phyloP scores from a whole-genome alignment of 2,888 invertebrate genomes.

The Bellardia pandia region DNA sequence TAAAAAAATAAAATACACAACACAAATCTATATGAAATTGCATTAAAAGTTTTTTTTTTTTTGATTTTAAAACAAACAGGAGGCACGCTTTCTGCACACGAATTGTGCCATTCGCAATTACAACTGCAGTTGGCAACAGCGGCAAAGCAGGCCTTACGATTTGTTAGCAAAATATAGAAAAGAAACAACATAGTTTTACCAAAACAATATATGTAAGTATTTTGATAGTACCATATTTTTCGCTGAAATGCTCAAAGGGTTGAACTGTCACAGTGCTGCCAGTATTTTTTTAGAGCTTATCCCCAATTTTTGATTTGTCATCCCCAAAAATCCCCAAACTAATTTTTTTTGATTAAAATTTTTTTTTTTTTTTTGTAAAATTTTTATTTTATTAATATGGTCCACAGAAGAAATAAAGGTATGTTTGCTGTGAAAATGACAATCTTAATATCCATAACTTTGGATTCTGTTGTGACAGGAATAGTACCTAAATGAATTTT shows the following conservation, averaged over 20 bases:
- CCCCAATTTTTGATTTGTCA: too few species aligned
- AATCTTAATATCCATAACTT: too few species aligned
- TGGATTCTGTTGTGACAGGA: too few species aligned
- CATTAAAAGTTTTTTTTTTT: constrained; percentile 21
- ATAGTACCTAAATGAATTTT: too few species aligned
- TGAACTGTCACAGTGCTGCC: too few species aligned
- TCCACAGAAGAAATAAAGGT: too few species aligned
- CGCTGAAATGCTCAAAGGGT: constrained; percentile 33
- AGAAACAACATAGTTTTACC: background rate
- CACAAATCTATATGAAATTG: constrained; percentile 22
- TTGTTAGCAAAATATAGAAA: background rate
- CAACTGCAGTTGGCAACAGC: constrained; percentile 10
- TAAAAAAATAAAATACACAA: background rate
- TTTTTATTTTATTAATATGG: too few species aligned
- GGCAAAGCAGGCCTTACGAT: background rate
- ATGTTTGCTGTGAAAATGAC: too few species aligned
- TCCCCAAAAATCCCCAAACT: too few species aligned
- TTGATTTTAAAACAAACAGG: constrained; percentile 20
- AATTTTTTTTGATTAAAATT: too few species aligned
- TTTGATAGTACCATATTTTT: constrained; percentile 38
- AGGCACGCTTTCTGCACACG: constrained; percentile 74
- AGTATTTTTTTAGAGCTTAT: too few species aligned
- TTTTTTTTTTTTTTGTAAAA: too few species aligned
- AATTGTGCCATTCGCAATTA: constrained; percentile 62
- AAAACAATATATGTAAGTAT: constrained; percentile 3